These are phyloP conservation scores for Picathartes gymnocephalus DNA, from an alignment of 2,113 vertebrate genomes.

Conservation along the genomic window DNA sequence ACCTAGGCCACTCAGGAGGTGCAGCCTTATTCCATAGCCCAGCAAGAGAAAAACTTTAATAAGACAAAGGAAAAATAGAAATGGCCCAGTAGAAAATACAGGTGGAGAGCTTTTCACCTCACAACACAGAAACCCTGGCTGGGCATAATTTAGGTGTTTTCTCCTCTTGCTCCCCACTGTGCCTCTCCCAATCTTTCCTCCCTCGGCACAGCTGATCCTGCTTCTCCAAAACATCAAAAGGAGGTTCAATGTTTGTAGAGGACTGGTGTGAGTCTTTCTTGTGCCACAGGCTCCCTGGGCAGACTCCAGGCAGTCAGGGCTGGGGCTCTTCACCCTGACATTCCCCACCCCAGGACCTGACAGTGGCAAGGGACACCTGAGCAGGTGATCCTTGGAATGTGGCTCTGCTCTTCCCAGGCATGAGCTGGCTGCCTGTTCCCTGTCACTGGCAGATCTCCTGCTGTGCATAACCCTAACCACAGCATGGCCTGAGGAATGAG, in stretches of 20 bases:
- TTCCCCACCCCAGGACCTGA: not conserved
- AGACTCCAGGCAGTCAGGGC: not conserved
- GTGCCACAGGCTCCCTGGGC: not conserved
- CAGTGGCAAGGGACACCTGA: not conserved
- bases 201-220: not conserved
- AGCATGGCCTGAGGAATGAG: not conserved
- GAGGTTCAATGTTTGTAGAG: not conserved
- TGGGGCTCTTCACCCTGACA: not conserved
- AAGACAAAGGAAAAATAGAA: not conserved
- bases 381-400: not conserved
- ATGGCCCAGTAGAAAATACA: not conserved
- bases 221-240: not conserved
- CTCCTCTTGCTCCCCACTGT: not conserved
- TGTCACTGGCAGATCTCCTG: not conserved
- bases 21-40: not conserved
- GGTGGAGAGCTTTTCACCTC: not conserved
- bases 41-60: not conserved
- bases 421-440: not conserved
- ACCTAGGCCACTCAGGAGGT: not conserved
- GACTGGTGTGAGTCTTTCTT: not conserved
- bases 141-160: not conserved
- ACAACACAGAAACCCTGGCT: rapidly evolving
- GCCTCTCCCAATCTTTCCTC: not conserved
- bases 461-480: too few relatives aligned
- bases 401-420: not conserved